Conservation (phyloP, 2,113 vertebrate species). For the Phrynocephalus versicolor region DNA sequence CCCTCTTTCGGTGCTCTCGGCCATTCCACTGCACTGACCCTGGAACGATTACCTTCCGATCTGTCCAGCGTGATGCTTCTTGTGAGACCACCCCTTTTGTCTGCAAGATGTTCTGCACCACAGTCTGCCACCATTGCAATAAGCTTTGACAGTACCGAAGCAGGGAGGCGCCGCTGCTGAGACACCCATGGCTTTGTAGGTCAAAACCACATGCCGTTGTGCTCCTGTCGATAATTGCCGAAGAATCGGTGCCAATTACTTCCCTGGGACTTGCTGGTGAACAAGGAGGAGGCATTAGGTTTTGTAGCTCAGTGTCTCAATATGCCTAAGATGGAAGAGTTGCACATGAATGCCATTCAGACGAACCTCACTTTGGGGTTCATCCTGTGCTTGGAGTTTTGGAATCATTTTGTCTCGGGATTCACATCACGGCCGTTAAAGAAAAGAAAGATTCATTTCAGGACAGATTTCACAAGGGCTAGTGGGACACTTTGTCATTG, state of each 20-base stretch:
- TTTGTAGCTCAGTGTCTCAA: neutral
- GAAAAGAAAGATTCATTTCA: neutral
- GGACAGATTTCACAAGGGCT: neutral
- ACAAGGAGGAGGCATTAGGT: neutral
- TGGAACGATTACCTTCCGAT: neutral
- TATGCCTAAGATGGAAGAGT: slow-evolving; percentile 6
- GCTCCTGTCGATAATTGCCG: neutral
- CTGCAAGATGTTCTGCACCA: neutral
- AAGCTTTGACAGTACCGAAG: neutral
- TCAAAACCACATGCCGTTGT: slow-evolving; percentile 5
- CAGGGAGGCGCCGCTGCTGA: neutral
- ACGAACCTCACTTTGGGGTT: no score
- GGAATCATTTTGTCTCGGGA: neutral
- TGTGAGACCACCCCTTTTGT: neutral
- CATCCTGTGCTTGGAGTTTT: neutral
- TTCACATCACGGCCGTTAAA: neutral
- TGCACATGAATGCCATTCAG: neutral
- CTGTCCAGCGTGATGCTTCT: no score
- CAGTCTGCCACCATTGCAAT: neutral
- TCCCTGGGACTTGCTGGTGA: slow-evolving; percentile 7
- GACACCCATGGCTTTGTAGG: neutral
- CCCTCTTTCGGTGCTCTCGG: neutral
- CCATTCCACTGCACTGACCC: neutral
- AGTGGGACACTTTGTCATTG: neutral
- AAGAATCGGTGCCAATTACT: slow-evolving; percentile 28